phyloP scores from a whole-genome alignment of 2,888 invertebrate species.

The Pollenia amentaria region DNA sequence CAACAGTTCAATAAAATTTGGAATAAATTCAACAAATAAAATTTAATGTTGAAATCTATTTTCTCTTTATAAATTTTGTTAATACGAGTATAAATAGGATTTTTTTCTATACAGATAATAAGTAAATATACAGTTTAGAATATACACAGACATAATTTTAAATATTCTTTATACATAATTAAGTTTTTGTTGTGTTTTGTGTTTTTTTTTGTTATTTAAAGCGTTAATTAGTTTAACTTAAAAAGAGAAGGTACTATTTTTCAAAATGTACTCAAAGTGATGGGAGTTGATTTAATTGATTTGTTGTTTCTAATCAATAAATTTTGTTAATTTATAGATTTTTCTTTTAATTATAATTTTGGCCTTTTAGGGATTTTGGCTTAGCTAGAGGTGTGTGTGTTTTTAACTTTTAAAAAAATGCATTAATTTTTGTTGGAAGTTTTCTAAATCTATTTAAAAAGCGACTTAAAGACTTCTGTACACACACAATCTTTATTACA shows the following conservation, averaged over 20 bases:
- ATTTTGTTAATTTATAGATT: not conserved
- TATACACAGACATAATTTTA: slow-evolving; percentile 42
- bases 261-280: slow-evolving; percentile 62
- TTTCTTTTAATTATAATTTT: slow-evolving; percentile 36
- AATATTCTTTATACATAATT: slow-evolving; percentile 24
- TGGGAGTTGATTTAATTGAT: slow-evolving; percentile 40
- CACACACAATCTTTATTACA: slow-evolving; percentile 84
- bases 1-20: slow-evolving; percentile 71
- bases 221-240: slow-evolving; percentile 62
- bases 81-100: slow-evolving; percentile 71
- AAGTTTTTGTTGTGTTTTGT: slow-evolving; percentile 5
- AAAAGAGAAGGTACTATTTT: slow-evolving; percentile 62
- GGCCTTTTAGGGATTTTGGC: slow-evolving; percentile 57
- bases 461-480: slow-evolving; percentile 83
- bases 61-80: slow-evolving; percentile 27
- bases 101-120: slow-evolving; percentile 39
- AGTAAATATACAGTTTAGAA: slow-evolving; percentile 42
- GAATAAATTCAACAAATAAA: slow-evolving; percentile 67
- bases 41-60: slow-evolving; percentile 56
- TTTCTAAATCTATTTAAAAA: slow-evolving; percentile 80
- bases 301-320: slow-evolving; percentile 29
- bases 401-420: slow-evolving; percentile 48
- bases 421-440: slow-evolving; percentile 40
- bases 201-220: slow-evolving; percentile 48
- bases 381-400: slow-evolving; percentile 55